Base-by-base conservation (phyloP, 2,797 vertebrate genomes). In the Limnodromus scolopaceus region DNA sequence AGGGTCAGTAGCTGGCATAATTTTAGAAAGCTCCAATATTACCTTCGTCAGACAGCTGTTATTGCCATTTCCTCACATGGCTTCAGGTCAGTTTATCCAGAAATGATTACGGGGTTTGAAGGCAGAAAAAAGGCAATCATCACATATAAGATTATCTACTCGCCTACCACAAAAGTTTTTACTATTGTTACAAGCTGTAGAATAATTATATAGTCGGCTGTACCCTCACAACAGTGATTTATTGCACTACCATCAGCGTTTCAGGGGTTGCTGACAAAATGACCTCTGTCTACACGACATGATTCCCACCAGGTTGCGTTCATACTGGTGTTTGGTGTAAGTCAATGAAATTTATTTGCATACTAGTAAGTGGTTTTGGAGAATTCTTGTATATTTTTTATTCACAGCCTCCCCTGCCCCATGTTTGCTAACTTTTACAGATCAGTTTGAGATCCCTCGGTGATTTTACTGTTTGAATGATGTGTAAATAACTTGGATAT, bases 301-400 rank as follows among this genome's bases (percentile, higher is more conserved):
- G 38, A 84, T 60, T 88, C n/a, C 36, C 32, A 53, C 13, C n/a
- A 81, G 45, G 38, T 53, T 64, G 71, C 36, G 45, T 48, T 4
- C 0, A 0, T 28, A 51, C 7, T 51, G 34, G 34, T 6, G 28
- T 61, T 65, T 72, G 38, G 17, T 3, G 0, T 39, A 57, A 87
- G 27, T 57, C 49, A 69, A 17, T 55, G 36, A 68, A 36, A 74
- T 70, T 70, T n/a, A 74, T 92, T 80, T 87, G 55, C 55, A 60
- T 32, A 55, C 2, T 17, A 64, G 12, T 53, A 49, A 60, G 46
- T 23, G 32, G 11, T 13, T 94, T 77, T 39, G 38, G 54, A 95
- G 63, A 93, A 83, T 90, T 72, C 30, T 58, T 2, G 0, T 7
- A 5, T n/a, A 10, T 13, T 38, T 84, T 92, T 84, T 75, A 79